Conservation (phyloP, 2,113 vertebrate species). For the Elaphurus davidianus region DNA sequence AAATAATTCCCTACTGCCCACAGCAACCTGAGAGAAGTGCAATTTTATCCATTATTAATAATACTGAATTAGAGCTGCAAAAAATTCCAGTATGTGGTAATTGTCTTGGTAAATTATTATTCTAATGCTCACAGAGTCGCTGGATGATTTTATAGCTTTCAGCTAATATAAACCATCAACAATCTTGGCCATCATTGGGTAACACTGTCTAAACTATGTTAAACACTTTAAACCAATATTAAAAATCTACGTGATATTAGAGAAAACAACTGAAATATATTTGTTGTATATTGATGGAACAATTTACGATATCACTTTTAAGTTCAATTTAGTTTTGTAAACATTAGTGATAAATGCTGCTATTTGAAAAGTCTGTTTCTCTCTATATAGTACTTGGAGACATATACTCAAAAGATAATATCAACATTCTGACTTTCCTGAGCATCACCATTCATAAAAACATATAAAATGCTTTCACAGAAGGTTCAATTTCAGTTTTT, state of each 20-base stretch:
- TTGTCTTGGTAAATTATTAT: conserved; percentile 99
- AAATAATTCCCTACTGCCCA: conserved; percentile 94
- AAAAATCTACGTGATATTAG: conserved; percentile 67
- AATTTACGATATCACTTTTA: conserved; percentile 5
- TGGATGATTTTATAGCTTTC: conserved; percentile 91
- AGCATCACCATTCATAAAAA: conserved; percentile 8
- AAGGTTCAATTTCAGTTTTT: background rate
- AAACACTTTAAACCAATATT: conserved; percentile 70
- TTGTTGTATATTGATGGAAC: conserved; percentile 46
- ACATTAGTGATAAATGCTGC: background rate
- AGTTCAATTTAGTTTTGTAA: conserved; percentile 43
- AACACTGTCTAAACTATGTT: conserved; percentile 79
- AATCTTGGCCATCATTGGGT: conserved; percentile 80
- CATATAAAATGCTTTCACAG: background rate
- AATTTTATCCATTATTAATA: conserved; percentile 99
- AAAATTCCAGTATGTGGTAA: conserved; percentile 93
- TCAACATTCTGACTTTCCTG: background rate
- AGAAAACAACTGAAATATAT: conserved; percentile 42
- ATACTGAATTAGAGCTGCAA: conserved; percentile 92
- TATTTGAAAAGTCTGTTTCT: background rate
- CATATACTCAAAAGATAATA: background rate
- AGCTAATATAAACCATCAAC: conserved; percentile 94
- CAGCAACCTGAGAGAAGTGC: conserved; percentile 94
- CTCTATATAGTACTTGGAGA: background rate
- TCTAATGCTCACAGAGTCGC: conserved; percentile 89